Percentiles rank a stretch among this genome's conserved stretches.
phyloP scores from a whole-genome alignment of 2,113 vertebrate species.

The Aix galericulata region DNA sequence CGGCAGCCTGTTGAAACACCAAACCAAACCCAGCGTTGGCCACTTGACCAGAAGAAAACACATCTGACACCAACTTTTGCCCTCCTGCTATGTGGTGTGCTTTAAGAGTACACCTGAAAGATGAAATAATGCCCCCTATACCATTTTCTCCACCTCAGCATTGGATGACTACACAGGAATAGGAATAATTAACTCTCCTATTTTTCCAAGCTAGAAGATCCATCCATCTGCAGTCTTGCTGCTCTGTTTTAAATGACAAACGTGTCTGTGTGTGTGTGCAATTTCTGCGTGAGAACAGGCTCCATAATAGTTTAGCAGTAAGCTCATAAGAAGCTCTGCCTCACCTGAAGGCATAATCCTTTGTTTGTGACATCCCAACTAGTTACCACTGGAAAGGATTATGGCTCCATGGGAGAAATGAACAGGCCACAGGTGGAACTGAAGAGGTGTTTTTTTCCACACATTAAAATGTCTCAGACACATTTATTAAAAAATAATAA shows the following conservation, averaged over 20 bases:
- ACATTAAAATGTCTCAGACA: not conserved
- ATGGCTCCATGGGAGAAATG: not conserved
- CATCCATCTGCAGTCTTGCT: not conserved
- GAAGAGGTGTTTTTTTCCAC: not conserved
- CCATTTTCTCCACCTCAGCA: not conserved
- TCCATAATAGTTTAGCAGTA: not conserved
- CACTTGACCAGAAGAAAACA: not conserved
- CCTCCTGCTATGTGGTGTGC: not conserved
- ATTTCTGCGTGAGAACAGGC: not conserved
- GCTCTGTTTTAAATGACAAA: conserved; percentile 11
- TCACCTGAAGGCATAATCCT: conserved; percentile 45
- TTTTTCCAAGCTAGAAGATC: not conserved
- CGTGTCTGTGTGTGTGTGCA: fast-evolving
- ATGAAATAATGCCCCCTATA: not conserved
- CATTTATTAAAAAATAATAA: not conserved
- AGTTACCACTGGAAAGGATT: conserved; percentile 44
- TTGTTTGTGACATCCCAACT: conserved; percentile 26
- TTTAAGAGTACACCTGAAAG: not conserved
- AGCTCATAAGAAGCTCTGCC: conserved; percentile 35
- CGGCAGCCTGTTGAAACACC: not conserved
- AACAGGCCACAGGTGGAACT: not conserved
- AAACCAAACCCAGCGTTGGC: not conserved
- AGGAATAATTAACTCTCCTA: not conserved
- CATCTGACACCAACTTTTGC: not conserved
- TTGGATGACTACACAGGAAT: not conserved